phyloP scores from a whole-genome alignment of 1,140 invertebrate species.

The Choristoneura fumiferana region DNA sequence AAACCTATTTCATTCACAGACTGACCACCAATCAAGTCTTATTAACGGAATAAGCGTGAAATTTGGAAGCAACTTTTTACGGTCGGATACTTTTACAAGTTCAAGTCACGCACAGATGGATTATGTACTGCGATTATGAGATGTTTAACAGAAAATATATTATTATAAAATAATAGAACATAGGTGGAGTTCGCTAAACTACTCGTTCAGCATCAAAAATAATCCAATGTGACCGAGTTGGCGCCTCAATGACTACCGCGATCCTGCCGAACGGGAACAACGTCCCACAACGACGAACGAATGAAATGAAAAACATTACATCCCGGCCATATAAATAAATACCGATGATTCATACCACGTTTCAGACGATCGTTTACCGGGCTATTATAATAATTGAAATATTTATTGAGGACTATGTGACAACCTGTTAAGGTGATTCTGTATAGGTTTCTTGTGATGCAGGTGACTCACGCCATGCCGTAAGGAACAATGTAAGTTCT shows the following conservation, averaged over 20 bases:
- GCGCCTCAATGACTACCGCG: slow-evolving; percentile 24
- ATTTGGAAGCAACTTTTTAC: slow-evolving; percentile 1
- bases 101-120: background rate
- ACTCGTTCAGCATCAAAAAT: slow-evolving; percentile 44
- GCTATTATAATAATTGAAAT: slow-evolving; percentile 35
- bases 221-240: slow-evolving; percentile 48
- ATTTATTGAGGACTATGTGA: slow-evolving; percentile 27
- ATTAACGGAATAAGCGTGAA: slow-evolving; percentile 1
- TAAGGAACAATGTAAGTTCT: too few relatives aligned
- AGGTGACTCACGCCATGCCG: slow-evolving; percentile 34
- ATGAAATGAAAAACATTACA: slow-evolving; percentile 10
- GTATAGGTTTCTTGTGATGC: slow-evolving; percentile 21
- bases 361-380: slow-evolving; percentile 29
- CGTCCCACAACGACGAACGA: background rate
- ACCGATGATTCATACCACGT: slow-evolving; percentile 30
- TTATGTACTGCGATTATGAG: background rate
- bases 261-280: slow-evolving; percentile 8
- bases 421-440: slow-evolving; percentile 19
- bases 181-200: slow-evolving; percentile 4
- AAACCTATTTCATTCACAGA: slow-evolving; percentile 36
- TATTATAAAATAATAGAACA: slow-evolving; percentile 26
- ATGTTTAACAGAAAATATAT: background rate
- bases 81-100: background rate
- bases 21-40: slow-evolving; percentile 31
- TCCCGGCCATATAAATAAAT: slow-evolving; percentile 29